Evolutionary conservation across 2,888 invertebrate species (phyloP).

Genomic region (Zele albiditarsus): DNA sequence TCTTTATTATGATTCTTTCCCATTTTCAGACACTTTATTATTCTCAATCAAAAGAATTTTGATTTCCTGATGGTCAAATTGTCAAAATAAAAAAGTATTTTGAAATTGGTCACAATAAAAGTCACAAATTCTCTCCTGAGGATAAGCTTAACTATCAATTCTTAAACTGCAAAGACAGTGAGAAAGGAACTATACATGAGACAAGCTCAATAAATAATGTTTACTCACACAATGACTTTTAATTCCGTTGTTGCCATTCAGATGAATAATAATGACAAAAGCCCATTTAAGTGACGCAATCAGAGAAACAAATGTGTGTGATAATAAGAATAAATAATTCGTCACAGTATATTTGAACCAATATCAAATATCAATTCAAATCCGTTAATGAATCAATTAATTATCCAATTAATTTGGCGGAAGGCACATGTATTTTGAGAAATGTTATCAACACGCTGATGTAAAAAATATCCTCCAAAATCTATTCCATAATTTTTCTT

Average conservation of each 20-base stretch:
- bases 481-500: neutral
- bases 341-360: neutral
- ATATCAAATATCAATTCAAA: neutral
- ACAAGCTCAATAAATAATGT: constrained; percentile 14
- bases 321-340: neutral
- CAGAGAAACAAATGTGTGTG: neutral
- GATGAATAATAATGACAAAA: neutral
- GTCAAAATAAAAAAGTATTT: neutral
- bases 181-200: constrained; percentile 9
- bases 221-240: neutral
- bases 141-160: constrained; percentile 11
- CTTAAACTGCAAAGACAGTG: neutral
- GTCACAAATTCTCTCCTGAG: constrained; percentile 5
- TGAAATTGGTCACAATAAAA: neutral
- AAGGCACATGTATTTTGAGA: neutral
- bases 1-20: neutral
- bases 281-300: neutral
- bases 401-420: neutral
- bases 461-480: neutral
- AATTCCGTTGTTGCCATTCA: neutral
- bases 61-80: neutral
- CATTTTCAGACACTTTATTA: neutral
- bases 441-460: neutral
- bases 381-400: neutral
- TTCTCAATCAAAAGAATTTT: neutral